phyloP scores from a whole-genome alignment of 2,113 vertebrate genomes.

The Aegotheles bennettii region DNA sequence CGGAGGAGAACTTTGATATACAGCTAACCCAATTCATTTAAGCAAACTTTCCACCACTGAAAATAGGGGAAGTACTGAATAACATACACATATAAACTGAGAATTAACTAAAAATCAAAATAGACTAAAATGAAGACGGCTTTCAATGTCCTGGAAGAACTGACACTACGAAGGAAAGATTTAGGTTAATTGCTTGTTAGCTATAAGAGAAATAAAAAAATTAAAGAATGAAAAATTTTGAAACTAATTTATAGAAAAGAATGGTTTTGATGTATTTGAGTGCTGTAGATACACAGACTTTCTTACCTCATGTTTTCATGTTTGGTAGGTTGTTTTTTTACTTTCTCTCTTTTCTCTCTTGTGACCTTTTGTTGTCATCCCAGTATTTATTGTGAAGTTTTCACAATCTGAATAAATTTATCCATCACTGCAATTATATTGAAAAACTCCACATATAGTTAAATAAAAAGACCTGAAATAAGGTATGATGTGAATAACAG shows the following conservation, averaged over 20 bases:
- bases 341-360: background rate
- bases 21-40: background rate
- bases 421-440: background rate
- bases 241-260: background rate
- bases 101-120: background rate
- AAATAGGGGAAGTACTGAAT: background rate
- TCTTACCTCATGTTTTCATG: background rate
- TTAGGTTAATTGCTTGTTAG: background rate
- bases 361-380: background rate
- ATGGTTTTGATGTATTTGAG: accelerated
- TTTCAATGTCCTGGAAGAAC: background rate
- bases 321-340: background rate
- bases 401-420: background rate
- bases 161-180: background rate
- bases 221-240: accelerated
- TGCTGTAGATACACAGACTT: background rate
- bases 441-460: background rate
- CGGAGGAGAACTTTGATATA: background rate
- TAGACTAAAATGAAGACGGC: background rate
- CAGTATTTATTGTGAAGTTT: background rate
- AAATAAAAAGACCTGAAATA: background rate
- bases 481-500: background rate
- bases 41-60: background rate
- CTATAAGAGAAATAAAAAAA: background rate
- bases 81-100: background rate